Evolutionary conservation across 1,140 invertebrate species (phyloP), one percentile per base, ranked within the genome.

Genomic region (Solenopsis invicta): DNA sequence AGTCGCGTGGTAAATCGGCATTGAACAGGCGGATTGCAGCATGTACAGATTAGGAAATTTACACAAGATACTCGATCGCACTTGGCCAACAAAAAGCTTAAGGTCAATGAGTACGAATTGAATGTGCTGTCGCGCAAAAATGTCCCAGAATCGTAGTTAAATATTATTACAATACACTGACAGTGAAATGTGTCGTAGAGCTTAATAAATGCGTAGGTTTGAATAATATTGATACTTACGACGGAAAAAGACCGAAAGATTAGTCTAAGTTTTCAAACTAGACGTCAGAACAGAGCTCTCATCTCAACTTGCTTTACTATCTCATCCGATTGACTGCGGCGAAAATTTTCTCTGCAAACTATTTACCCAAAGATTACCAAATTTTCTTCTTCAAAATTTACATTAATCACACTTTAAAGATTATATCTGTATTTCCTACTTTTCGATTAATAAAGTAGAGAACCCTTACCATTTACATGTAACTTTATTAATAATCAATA

Each of bases 41-140:
- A 72, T 75, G 56, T 59, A 74, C 78, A 72, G 89, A 90, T 90
- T 88, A 88, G 89, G 29, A 72, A 54, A 75, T 77, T 86, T 78
- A 62, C 61, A 54, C 69, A 89, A 67, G 72, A 75, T 72, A 56
- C 34, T 78, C 45, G 69, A 77, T 78, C 64, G 69, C 48, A 62
- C 74, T 88, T 59, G 45, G 64, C 85, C 62, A 76, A 87, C 80
- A 85, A 87, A 87, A 84, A 77, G 77, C 54, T 59, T 81, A 78
- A 67, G 82, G 78, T 84, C 69, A 45, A 54, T 41, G 50, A 56
- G 61, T 29, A 29, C 21, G 24, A 72, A 54, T 64, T 62, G 84
- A 89, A 66, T 64, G 52, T 50, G 18, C 41, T 72, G 21, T 62
- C 69, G 24, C 71, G 21, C 74, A 72, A 76, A 72, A 76, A 86